Conservation (phyloP, 2,797 vertebrate genomes). For the Galago senegalensis region DNA sequence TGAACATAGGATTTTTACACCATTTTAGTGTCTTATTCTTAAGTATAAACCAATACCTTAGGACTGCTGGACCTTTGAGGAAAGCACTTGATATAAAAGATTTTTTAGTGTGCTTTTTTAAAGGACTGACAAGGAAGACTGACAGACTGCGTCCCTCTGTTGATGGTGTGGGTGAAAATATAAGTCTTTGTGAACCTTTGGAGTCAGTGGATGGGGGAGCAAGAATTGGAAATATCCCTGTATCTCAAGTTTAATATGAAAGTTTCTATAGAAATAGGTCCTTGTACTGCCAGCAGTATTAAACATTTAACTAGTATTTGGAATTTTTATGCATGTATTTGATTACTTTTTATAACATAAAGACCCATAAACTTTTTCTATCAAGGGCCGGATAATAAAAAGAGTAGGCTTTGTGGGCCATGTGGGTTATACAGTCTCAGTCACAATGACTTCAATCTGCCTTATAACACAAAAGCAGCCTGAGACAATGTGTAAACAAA, state of each 20-base stretch:
- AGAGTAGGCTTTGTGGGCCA: background rate
- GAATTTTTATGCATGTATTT: background rate
- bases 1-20: background rate
- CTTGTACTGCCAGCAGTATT: background rate
- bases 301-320: background rate
- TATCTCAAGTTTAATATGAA: background rate
- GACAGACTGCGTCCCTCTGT: background rate
- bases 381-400: constrained; percentile 29
- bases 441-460: background rate
- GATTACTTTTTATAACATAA: background rate
- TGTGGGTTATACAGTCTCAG: background rate
- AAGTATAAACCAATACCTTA: background rate
- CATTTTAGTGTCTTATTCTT: background rate
- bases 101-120: background rate
- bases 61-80: background rate
- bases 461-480: background rate
- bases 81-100: constrained; percentile 26
- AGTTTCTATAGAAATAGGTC: background rate
- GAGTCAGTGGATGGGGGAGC: background rate
- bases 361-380: background rate
- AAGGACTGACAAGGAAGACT: background rate
- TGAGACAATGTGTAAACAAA: background rate
- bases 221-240: background rate
- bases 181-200: background rate
- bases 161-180: background rate